A percentile compares a stretch with the other conserved stretches of the same genome.
Conservation (phyloP, 2,888 invertebrate genomes). For the Podotricha telesiphe region DNA sequence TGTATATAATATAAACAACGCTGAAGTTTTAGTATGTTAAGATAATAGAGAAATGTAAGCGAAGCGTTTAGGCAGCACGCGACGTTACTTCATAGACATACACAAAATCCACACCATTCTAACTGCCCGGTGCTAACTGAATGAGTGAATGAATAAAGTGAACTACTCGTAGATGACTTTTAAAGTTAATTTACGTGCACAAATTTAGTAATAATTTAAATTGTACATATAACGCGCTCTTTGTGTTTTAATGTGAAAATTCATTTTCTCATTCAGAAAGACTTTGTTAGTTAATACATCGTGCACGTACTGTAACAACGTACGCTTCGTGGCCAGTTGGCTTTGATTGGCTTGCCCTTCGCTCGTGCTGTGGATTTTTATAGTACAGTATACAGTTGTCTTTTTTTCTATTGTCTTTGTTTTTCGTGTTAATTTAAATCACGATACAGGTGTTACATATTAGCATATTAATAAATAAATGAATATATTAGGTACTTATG, state of each 20-base stretch:
- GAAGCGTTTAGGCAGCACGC: slow-evolving; percentile 71
- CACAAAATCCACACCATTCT: slow-evolving; percentile 68
- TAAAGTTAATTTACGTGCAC: slow-evolving; percentile 14
- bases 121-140: slow-evolving; percentile 50
- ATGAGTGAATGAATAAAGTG: slow-evolving; percentile 57
- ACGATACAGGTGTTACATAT: not conserved
- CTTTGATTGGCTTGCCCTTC: slow-evolving; percentile 62
- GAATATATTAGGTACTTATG: not conserved
- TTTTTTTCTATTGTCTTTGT: not conserved
- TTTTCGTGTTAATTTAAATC: not conserved
- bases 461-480: slow-evolving; percentile 10
- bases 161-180: slow-evolving; percentile 5
- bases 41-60: slow-evolving; percentile 51
- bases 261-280: slow-evolving; percentile 49
- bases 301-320: slow-evolving; percentile 77
- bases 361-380: slow-evolving; percentile 71
- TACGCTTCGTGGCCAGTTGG: slow-evolving; percentile 73
- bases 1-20: slow-evolving; percentile 4
- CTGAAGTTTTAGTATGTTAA: slow-evolving; percentile 40
- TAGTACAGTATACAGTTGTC: slow-evolving; percentile 24
- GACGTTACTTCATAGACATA: slow-evolving; percentile 54
- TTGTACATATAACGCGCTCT: not conserved
- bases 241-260: slow-evolving; percentile 3
- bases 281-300: slow-evolving; percentile 62
- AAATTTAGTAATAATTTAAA: not conserved